Percentiles rank a stretch among this genome's conserved stretches.
Evolutionary conservation across 2,113 vertebrate genomes (phyloP).

Genomic region (Potamarius usumacintae): DNA sequence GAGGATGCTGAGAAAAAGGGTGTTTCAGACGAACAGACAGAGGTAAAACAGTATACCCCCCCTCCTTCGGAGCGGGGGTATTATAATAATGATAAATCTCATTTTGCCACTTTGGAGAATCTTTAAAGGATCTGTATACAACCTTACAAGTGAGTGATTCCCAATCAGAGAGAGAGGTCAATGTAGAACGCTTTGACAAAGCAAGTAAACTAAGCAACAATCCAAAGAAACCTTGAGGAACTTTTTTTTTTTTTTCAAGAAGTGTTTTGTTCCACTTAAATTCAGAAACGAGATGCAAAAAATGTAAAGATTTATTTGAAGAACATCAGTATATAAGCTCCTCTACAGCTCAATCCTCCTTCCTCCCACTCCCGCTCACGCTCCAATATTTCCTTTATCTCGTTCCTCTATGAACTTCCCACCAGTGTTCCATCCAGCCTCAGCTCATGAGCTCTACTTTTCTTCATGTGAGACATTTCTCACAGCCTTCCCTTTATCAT

Average conservation of each 20-base stretch:
- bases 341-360: neutral
- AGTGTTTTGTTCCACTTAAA: slow-evolving; percentile 4
- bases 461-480: neutral
- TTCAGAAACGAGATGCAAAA: neutral
- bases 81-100: too few relatives aligned
- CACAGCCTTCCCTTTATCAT: neutral
- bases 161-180: neutral
- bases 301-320: neutral
- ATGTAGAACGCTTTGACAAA: neutral
- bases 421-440: neutral
- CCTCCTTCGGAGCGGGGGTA: too few relatives aligned
- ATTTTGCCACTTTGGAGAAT: neutral
- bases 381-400: neutral
- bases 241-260: neutral
- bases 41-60: too few relatives aligned
- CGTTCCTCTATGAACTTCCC: slow-evolving; percentile 2
- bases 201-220: neutral
- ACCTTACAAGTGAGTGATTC: neutral
- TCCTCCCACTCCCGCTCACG: neutral
- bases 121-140: neutral
- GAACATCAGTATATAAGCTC: neutral
- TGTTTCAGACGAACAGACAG: too few relatives aligned
- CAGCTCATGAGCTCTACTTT: neutral
- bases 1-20: too few relatives aligned
- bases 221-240: neutral